phyloP scores from a whole-genome alignment of 2,797 vertebrate genomes.

The Helarctos malayanus region DNA sequence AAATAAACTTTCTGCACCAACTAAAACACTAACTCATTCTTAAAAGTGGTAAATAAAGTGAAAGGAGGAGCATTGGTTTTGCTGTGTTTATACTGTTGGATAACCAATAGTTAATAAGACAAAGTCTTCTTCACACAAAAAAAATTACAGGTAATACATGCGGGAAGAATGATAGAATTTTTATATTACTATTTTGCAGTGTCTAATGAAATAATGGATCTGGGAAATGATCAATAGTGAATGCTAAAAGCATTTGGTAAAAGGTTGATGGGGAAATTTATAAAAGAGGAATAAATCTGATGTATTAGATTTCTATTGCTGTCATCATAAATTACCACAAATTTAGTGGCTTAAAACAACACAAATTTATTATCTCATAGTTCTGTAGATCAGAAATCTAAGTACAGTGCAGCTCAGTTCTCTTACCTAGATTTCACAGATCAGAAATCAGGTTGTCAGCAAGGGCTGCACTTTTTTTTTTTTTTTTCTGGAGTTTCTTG shows the following conservation, averaged over 20 bases:
- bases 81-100: neutral
- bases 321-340: conserved; percentile 66
- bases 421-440: neutral
- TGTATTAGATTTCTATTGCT: conserved; percentile 55
- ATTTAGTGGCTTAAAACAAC: conserved; percentile 53
- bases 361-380: conserved; percentile 26
- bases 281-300: conserved; percentile 63
- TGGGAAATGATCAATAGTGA: conserved; percentile 42
- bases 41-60: neutral
- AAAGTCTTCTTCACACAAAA: neutral
- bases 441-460: neutral
- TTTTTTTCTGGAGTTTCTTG: neutral
- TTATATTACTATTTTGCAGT: conserved; percentile 58
- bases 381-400: neutral
- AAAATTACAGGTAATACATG: neutral
- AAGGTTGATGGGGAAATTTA: conserved; percentile 58
- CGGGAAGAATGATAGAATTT: conserved; percentile 33
- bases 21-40: neutral
- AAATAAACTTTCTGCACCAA: neutral
- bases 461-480: neutral
- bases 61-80: neutral
- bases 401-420: neutral
- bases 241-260: conserved; percentile 50
- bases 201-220: conserved; percentile 65
- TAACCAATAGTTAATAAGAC: conserved; percentile 43